Base-by-base conservation (phyloP, 1,140 invertebrate genomes). In the Cecropterus lyciades region DNA sequence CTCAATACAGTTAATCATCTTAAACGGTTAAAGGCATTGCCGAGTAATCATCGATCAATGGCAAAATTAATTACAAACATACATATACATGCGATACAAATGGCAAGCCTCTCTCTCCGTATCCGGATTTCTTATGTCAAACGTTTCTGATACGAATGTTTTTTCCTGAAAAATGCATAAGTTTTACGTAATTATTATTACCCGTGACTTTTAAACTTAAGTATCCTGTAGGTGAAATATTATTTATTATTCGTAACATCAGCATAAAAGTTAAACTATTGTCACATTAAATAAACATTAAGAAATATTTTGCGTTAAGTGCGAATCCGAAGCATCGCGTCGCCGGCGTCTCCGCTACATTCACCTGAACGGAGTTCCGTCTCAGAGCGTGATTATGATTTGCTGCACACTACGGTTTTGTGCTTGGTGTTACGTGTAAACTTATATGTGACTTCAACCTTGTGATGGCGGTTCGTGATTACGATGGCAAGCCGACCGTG, bases 401-500 rank as follows among this genome's bases (percentile, higher is more conserved):
- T 45, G 56, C 56, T 56, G 63, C 64, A 69, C 56, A 56, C 37
- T 65, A 66, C 51, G 42, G 56, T 33, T 64, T 52, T 55, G 46
- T 60, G 27, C 40, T 63, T 67, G 56, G 64, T 66, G 64, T 70
- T 66, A 69, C 55, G 64, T 75, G 66, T 67, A 64, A 69, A 73
- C 57, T 68, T 70, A 69, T 70, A 70, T 67, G 73, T 63, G 65
- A 62, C 60, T 75, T 72, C 80, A 87, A 84, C 85, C 85, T 91
- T 87, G 84, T 76, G 81, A 82, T 82, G 81, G 79, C 79, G 64
- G 78, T 66, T 69, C 71, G 73, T 74, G 79, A 82, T 84, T 82
- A 81, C 73, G 82, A 76, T 77, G 79, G 69, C 72, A 80, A n/a
- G n/a, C n/a, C n/a, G n/a, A 78, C 87, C 86, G 84, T 91, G 87